phyloP scores from a whole-genome alignment of 2,113 vertebrate species.

The Apaloderma vittatum region DNA sequence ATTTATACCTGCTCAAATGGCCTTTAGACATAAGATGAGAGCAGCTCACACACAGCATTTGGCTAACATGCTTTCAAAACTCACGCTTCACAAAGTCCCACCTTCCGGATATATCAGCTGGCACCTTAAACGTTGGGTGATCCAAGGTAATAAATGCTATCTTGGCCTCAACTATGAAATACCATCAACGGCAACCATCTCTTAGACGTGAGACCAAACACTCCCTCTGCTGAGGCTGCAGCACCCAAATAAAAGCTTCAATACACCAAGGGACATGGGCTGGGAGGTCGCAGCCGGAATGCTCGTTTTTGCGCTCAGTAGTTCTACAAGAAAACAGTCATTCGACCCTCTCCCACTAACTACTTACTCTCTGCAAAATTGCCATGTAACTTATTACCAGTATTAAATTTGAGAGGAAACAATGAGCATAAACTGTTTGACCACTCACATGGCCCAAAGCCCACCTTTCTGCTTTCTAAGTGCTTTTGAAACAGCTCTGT shows the following conservation, averaged over 20 bases:
- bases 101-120: not conserved
- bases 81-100: not conserved
- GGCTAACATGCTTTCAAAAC: not conserved
- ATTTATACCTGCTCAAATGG: not conserved
- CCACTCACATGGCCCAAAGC: slow-evolving; percentile 20
- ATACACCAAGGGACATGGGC: not conserved
- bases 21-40: not conserved
- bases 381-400: slow-evolving; percentile 5
- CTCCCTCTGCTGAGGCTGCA: not conserved
- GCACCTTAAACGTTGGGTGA: not conserved
- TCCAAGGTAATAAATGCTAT: not conserved
- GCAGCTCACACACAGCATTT: not conserved
- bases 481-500: slow-evolving; percentile 29
- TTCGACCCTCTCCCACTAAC: not conserved
- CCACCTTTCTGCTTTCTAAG: slow-evolving; percentile 47
- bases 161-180: not conserved
- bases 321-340: not conserved
- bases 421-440: slow-evolving; percentile 22
- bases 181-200: not conserved
- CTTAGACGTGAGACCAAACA: not conserved
- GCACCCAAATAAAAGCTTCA: not conserved
- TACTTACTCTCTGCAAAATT: slow-evolving; percentile 8
- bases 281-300: not conserved
- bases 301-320: not conserved
- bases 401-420: slow-evolving; percentile 34